phyloP scores from a whole-genome alignment of 2,888 invertebrate species.

The Cyrtodaria siliqua region DNA sequence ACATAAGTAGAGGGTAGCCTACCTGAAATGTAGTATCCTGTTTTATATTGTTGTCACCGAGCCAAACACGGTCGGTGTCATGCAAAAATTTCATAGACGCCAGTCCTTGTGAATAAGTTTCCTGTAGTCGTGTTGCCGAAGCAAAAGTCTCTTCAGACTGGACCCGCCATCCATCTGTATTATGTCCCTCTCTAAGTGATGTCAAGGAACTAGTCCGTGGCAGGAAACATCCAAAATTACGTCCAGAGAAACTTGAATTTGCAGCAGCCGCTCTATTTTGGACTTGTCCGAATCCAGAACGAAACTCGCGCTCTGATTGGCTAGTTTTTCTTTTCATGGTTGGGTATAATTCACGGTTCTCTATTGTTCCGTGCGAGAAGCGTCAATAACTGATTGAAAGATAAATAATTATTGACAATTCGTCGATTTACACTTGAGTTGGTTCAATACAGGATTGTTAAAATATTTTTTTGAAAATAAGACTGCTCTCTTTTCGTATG shows the following conservation, averaged over 20 bases:
- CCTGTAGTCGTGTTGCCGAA: too few relatives aligned
- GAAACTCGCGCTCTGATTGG: conserved; percentile 49
- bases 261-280: conserved; percentile 38
- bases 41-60: conserved; percentile 22
- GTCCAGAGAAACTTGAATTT: conserved; percentile 1
- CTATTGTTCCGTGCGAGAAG: too few relatives aligned
- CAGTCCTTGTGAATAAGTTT: neutral
- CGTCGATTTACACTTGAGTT: too few relatives aligned
- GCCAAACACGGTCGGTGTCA: conserved; percentile 43
- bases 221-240: neutral
- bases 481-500: too few relatives aligned
- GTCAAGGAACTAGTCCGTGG: conserved; percentile 15
- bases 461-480: too few relatives aligned
- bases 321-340: conserved; percentile 26
- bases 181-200: neutral
- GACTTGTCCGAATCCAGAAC: conserved; percentile 47
- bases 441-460: too few relatives aligned
- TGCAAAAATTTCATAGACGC: conserved; percentile 39
- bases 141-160: too few relatives aligned
- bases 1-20: neutral
- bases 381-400: too few relatives aligned
- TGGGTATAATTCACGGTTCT: conserved; percentile 1
- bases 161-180: too few relatives aligned
- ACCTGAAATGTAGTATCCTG: conserved; percentile 11
- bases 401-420: too few relatives aligned